Evolutionary conservation across 1,140 invertebrate genomes (phyloP), one percentile per base, ranked within the genome.

Genomic region (Monochamus saltuarius): DNA sequence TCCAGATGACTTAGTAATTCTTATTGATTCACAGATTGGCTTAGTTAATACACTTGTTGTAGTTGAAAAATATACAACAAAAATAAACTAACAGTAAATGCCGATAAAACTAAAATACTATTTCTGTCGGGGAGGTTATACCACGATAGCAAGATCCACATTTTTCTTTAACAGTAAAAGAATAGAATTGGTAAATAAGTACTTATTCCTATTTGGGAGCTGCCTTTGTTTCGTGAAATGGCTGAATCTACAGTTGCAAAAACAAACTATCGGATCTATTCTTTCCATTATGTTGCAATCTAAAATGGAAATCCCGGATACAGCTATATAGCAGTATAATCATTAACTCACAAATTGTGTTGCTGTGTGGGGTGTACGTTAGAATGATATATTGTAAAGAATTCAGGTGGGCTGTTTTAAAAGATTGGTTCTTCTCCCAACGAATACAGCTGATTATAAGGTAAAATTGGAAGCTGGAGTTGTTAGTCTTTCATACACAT

Each of bases 191-290:
- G 13, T 13, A 34, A 50, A 35, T 34, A 34, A 35, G n/a, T n/a
- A n/a, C n/a, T 29, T 50, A 34, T 35, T 13, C 13, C 35, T 50
- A 50, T 50, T 22, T 50, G 22, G 47, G 19, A 29, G 47, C 29
- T n/a, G 29, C 47, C 3, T 50, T 50, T 19, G 34, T 29, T 29
- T 50, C 47, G 14, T 19, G 47, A 35, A 35, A 35, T 35, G 22
- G 22, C 22, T 29, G 22, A 29, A 7, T 50, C 22, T 7, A 19
- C 19, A 34, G 22, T 50, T 29, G 19, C 47, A 34, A 29, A 22
- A 11, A 50, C 47, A 50, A 22, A 19, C 22, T 36, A 50, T 50
- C 29, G 29, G 47, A 13, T 50, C 47, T 4, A 8, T 50, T 14
- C 8, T 50, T 2, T 34, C 47, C 35, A 34, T 50, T 50, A 19